phyloP scores from a whole-genome alignment of 2,113 vertebrate genomes.

The Siniperca knerii region DNA sequence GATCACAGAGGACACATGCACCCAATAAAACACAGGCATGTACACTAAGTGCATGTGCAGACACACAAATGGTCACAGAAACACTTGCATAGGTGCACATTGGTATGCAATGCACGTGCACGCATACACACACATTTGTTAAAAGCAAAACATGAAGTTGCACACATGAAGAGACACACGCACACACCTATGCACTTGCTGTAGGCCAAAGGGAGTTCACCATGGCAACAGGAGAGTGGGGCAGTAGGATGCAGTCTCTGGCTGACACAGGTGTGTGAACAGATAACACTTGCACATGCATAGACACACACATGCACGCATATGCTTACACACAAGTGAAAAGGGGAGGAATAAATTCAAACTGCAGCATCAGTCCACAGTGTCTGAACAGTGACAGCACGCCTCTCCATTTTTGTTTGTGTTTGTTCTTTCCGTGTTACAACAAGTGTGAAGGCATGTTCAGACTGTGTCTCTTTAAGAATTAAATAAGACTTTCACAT shows the following conservation, averaged over 20 bases:
- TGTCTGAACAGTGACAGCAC: not conserved
- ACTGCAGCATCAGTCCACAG: not conserved
- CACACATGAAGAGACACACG: slow-evolving; percentile 30
- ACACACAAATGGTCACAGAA: not conserved
- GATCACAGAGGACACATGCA: slow-evolving; percentile 42
- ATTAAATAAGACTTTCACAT: not conserved
- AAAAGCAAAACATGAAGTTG: slow-evolving; percentile 36
- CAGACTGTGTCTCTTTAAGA: not conserved
- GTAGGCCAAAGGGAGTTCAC: slow-evolving; percentile 74
- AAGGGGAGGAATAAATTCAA: not conserved
- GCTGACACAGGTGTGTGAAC: slow-evolving; percentile 74
- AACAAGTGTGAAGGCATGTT: not conserved
- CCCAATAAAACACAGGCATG: slow-evolving; percentile 36
- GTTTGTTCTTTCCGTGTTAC: not conserved
- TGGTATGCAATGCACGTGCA: not conserved
- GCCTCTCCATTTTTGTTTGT: not conserved
- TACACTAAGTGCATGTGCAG: not conserved
- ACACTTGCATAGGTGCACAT: not conserved
- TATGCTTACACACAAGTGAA: not conserved
- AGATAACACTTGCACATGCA: slow-evolving; percentile 54
- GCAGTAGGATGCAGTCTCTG: slow-evolving; percentile 59
- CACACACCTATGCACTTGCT: slow-evolving; percentile 58
- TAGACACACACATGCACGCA: slow-evolving; percentile 16
- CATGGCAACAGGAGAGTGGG: slow-evolving; percentile 80
- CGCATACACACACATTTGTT: not conserved